A percentile compares a stretch with the other conserved stretches of the same genome.
Conservation (phyloP, 2,888 invertebrate species). For the Pseudolycoriella hygida region DNA sequence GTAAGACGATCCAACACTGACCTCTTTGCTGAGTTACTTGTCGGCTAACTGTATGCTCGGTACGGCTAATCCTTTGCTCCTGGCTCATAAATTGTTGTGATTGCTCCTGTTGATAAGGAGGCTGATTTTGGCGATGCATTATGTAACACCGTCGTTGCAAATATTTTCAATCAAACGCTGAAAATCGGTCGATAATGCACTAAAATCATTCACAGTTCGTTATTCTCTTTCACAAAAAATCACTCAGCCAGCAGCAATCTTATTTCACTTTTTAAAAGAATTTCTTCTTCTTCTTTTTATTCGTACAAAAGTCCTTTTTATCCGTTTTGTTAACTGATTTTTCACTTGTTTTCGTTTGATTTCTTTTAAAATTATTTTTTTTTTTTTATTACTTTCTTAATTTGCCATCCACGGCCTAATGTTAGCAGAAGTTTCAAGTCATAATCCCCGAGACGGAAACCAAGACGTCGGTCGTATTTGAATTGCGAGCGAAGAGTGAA, state of each 20-base stretch:
- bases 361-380: no score
- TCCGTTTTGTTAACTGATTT: slow-evolving; percentile 3
- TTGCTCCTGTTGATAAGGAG: slow-evolving; percentile 31
- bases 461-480: slow-evolving; percentile 91
- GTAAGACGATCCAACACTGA: slow-evolving; percentile 25
- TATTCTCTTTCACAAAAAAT: not conserved
- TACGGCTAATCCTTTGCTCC: slow-evolving; percentile 41
- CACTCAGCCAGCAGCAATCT: not conserved
- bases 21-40: slow-evolving; percentile 64
- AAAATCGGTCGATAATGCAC: not conserved
- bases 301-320: slow-evolving; percentile 3
- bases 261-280: slow-evolving; percentile 2
- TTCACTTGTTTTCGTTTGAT: no score
- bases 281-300: slow-evolving; percentile 8
- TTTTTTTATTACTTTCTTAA: slow-evolving; percentile 1
- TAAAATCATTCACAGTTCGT: not conserved
- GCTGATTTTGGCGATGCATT: slow-evolving; percentile 58
- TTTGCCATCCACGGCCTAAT: slow-evolving; percentile 31
- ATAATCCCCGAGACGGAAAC: slow-evolving; percentile 33
- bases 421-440: slow-evolving; percentile 24
- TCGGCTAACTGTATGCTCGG: slow-evolving; percentile 54
- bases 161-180: slow-evolving; percentile 1
- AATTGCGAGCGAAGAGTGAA: slow-evolving; percentile 76
- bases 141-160: slow-evolving; percentile 27
- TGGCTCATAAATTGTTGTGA: slow-evolving; percentile 27